Evolutionary conservation across 2,888 invertebrate species (phyloP).

Genomic region (Melipona bicolor): DNA sequence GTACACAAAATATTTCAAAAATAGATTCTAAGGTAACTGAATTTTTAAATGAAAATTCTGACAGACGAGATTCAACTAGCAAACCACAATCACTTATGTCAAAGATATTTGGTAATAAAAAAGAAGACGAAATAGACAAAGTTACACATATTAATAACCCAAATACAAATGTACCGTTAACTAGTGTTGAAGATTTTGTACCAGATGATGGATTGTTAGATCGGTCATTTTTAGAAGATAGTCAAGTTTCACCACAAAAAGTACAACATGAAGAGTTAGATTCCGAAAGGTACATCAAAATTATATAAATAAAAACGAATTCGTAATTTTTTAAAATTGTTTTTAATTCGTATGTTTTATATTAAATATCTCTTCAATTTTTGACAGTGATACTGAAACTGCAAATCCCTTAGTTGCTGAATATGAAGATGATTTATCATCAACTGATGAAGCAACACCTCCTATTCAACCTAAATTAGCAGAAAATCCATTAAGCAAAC

Average conservation of each 20-base stretch:
- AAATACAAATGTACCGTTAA: slow-evolving; percentile 75
- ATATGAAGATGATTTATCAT: slow-evolving; percentile 93
- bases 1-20: slow-evolving; percentile 63
- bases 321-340: neutral
- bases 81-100: slow-evolving; percentile 77
- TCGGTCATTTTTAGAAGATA: slow-evolving; percentile 91
- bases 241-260: slow-evolving; percentile 82
- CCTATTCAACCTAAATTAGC: slow-evolving; percentile 76
- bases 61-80: slow-evolving; percentile 70
- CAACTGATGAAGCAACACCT: slow-evolving; percentile 85
- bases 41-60: slow-evolving; percentile 59
- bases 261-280: slow-evolving; percentile 83
- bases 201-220: slow-evolving; percentile 91
- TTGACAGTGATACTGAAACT: slow-evolving; percentile 87
- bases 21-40: slow-evolving; percentile 67
- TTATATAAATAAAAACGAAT: neutral
- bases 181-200: slow-evolving; percentile 90
- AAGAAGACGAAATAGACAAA: slow-evolving; percentile 80
- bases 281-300: slow-evolving; percentile 85
- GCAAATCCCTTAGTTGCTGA: slow-evolving; percentile 93
- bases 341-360: neutral
- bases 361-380: neutral
- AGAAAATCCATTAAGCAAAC: slow-evolving; percentile 81
- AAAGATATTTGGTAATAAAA: slow-evolving; percentile 80
- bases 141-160: slow-evolving; percentile 58